Conservation (phyloP, 2,113 vertebrate species). For the Corythornis vintsioides region DNA sequence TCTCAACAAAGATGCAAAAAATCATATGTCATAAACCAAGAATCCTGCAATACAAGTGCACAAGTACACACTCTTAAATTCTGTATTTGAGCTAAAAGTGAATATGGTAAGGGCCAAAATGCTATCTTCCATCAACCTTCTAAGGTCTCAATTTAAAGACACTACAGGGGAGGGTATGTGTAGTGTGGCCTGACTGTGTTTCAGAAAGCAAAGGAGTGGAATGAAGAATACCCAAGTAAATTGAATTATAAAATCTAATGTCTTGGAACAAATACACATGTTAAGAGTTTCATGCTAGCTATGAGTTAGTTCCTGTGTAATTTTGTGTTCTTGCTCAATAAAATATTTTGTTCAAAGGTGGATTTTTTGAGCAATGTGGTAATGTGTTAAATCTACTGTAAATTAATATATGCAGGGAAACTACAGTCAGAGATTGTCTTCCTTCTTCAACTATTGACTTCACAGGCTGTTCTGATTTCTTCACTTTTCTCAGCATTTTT, state of each 20-base stretch:
- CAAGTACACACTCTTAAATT: not conserved
- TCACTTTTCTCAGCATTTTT: not conserved
- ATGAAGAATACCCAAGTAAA: not conserved
- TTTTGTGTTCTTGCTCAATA: not conserved
- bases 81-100: not conserved
- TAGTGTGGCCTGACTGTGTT: not conserved
- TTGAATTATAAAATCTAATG: not conserved
- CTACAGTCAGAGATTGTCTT: not conserved
- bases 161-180: not conserved
- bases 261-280: not conserved
- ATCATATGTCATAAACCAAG: not conserved
- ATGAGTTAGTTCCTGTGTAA: not conserved
- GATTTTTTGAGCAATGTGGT: not conserved
- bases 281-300: not conserved
- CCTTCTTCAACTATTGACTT: not conserved
- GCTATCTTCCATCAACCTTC: not conserved
- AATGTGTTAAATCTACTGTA: not conserved
- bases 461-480: not conserved
- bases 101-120: not conserved
- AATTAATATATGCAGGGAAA: not conserved
- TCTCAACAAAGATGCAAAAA: not conserved
- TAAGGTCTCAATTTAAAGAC: rapidly evolving
- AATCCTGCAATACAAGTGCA: not conserved
- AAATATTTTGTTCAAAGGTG: not conserved
- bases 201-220: not conserved